Percentiles rank a stretch among this genome's conserved stretches.
Conservation (phyloP, 2,888 invertebrate species). For the Agrotis clavis region DNA sequence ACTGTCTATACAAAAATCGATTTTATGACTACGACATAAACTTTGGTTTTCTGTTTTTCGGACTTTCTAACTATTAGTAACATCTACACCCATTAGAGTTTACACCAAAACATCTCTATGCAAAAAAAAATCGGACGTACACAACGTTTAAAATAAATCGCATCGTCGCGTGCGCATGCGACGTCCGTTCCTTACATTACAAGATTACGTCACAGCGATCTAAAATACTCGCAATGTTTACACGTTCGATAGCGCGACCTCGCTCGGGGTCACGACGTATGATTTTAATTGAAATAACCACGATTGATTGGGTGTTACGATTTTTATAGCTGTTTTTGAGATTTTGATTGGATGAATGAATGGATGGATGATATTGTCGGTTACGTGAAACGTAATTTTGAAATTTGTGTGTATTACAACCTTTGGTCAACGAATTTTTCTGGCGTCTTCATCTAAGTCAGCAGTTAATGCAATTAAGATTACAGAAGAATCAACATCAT, state of each 20-base stretch:
- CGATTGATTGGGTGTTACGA: conserved; percentile 21
- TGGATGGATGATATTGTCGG: not conserved
- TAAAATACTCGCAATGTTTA: conserved; percentile 69
- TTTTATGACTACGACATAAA: no score
- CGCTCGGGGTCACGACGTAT: conserved; percentile 51
- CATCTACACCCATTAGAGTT: no score
- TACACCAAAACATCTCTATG: not conserved
- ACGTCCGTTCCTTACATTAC: conserved; percentile 10
- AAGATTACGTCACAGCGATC: conserved; percentile 60
- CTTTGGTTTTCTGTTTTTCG: no score
- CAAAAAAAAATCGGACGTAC: conserved; percentile 29
- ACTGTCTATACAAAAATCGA: no score
- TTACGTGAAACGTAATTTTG: not conserved
- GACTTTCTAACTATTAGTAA: no score
- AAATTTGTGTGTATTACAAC: not conserved
- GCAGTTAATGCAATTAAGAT: no score
- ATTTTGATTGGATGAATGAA: conserved; percentile 13
- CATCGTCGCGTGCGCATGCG: conserved; percentile 26
- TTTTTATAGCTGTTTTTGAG: conserved; percentile 41
- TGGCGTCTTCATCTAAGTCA: no score
- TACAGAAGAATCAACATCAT: no score
- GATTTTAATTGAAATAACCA: conserved; percentile 36
- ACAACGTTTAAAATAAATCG: conserved; percentile 36
- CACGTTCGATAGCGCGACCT: conserved; percentile 63
- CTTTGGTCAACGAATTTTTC: not conserved